These are phyloP conservation scores for Megathymus violae DNA, from an alignment of 1,140 invertebrate genomes.

Conservation along the genomic window DNA sequence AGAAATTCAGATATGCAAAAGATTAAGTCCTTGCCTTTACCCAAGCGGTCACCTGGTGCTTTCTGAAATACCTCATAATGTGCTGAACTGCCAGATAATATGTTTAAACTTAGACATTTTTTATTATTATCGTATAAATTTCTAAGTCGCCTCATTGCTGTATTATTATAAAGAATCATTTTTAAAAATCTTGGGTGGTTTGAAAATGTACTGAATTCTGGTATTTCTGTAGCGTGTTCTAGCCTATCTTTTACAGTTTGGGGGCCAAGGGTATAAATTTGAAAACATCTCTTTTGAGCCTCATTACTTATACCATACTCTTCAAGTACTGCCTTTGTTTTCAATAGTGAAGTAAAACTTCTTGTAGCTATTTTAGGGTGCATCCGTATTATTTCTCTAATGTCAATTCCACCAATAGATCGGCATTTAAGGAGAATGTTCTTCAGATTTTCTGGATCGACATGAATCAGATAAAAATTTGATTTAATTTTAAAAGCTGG, in stretches of 20 bases:
- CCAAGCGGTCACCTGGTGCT: constrained; percentile 63
- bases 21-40: constrained; percentile 72
- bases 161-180: constrained; percentile 80
- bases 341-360: constrained; percentile 64
- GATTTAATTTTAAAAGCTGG: constrained; percentile 78
- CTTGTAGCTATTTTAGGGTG: constrained; percentile 79
- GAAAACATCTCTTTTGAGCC: constrained; percentile 66
- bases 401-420: constrained; percentile 70
- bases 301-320: constrained; percentile 73
- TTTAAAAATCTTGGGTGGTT: constrained; percentile 82
- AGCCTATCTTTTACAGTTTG: constrained; percentile 78
- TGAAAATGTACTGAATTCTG: constrained; percentile 79
- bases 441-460: constrained; percentile 77
- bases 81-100: constrained; percentile 68
- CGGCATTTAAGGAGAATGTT: constrained; percentile 74
- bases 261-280: constrained; percentile 75
- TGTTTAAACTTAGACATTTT: constrained; percentile 76
- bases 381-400: constrained; percentile 73
- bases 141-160: constrained; percentile 70
- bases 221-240: constrained; percentile 66
- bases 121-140: constrained; percentile 77
- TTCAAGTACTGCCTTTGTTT: constrained; percentile 78
- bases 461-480: constrained; percentile 78
- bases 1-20: constrained; percentile 65
- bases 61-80: constrained; percentile 72